Evolutionary conservation across 2,888 invertebrate genomes (phyloP).

Genomic region (Chymomyza fuscimana): DNA sequence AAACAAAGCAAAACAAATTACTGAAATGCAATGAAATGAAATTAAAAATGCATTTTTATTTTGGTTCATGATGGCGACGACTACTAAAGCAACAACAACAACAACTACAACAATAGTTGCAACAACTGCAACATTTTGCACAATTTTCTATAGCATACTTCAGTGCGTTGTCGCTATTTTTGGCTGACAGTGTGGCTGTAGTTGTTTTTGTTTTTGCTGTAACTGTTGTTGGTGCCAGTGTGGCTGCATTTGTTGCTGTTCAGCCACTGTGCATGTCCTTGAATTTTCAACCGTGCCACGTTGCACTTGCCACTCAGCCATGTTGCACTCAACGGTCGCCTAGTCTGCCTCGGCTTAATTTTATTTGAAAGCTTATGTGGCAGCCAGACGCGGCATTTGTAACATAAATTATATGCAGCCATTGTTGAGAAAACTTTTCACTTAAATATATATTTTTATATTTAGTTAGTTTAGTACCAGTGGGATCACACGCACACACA

Average conservation of each 20-base stretch:
- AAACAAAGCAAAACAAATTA: slow-evolving; percentile 53
- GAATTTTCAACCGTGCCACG: slow-evolving; percentile 26
- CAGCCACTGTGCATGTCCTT: slow-evolving; percentile 39
- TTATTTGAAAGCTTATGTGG: slow-evolving; percentile 33
- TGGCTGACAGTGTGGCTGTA: slow-evolving; percentile 9
- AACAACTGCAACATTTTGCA: background rate
- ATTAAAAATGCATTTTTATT: slow-evolving; percentile 67
- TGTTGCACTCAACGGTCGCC: slow-evolving; percentile 2
- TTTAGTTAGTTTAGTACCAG: background rate
- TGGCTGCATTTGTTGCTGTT: background rate
- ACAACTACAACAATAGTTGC: background rate
- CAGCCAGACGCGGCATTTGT: slow-evolving; percentile 25
- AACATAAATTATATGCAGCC: slow-evolving; percentile 18
- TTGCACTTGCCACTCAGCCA: slow-evolving; percentile 32
- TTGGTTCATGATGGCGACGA: slow-evolving; percentile 28
- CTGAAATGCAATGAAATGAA: slow-evolving; percentile 54
- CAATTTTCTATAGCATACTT: slow-evolving; percentile 52
- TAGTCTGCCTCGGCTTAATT: slow-evolving; percentile 23
- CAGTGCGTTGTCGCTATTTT: slow-evolving; percentile 30
- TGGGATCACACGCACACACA: background rate
- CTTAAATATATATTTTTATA: slow-evolving; percentile 1
- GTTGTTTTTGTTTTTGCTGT: background rate
- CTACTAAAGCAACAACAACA: slow-evolving; percentile 1
- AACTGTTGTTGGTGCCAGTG: background rate
- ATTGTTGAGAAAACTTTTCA: slow-evolving; percentile 2